Evolutionary conservation across 2,888 invertebrate species (phyloP).

Genomic region (Erynnis tages): DNA sequence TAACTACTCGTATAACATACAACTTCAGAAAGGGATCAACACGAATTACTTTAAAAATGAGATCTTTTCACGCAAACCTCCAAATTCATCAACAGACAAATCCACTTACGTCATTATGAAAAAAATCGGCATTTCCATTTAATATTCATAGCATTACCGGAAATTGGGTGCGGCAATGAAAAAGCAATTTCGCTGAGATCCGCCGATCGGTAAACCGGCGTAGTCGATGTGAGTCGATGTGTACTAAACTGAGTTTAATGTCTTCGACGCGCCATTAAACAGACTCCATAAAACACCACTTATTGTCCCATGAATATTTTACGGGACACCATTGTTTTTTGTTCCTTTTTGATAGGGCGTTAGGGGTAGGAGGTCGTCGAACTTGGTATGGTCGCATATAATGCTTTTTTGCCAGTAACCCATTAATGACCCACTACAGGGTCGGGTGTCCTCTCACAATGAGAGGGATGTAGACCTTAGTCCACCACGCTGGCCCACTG

Average conservation of each 20-base stretch:
- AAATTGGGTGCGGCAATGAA: conserved; percentile 60
- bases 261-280: conserved; percentile 49
- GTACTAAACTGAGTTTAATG: conserved; percentile 47
- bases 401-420: too few relatives aligned
- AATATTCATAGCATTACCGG: conserved; percentile 52
- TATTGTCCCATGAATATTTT: conserved; percentile 56
- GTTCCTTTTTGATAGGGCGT: conserved; percentile 6
- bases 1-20: too few relatives aligned
- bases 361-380: neutral
- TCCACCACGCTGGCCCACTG: too few relatives aligned
- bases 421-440: too few relatives aligned
- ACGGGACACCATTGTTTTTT: conserved; percentile 34
- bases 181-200: conserved; percentile 53
- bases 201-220: conserved; percentile 21
- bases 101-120: neutral
- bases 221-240: conserved; percentile 7
- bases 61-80: neutral
- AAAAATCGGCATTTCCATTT: conserved; percentile 32
- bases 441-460: too few relatives aligned
- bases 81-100: neutral
- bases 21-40: too few relatives aligned
- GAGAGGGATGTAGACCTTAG: too few relatives aligned
- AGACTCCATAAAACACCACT: conserved; percentile 51
- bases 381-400: neutral
- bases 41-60: too few relatives aligned